phyloP scores from a whole-genome alignment of 1,140 invertebrate species.

The Parasteatoda tepidariorum region DNA sequence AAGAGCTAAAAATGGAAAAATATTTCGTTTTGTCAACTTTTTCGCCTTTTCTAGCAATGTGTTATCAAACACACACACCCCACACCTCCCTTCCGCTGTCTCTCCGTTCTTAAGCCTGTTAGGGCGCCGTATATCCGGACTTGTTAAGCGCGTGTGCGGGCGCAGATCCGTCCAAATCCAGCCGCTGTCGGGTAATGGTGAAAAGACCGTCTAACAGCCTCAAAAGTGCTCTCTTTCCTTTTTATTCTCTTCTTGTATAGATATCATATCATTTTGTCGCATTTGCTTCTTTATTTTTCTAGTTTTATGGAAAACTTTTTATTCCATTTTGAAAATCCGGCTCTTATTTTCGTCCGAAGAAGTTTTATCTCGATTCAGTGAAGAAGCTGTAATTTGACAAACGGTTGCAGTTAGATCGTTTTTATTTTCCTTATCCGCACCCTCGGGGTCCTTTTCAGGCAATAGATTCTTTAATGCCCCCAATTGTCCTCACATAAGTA shows the following conservation, averaged over 20 bases:
- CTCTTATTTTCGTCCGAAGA: not conserved
- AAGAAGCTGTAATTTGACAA: too few relatives aligned
- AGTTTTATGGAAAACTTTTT: not conserved
- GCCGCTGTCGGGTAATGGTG: conserved; percentile 51
- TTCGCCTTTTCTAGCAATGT: not conserved
- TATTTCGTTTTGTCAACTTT: conserved; percentile 21
- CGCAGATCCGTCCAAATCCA: conserved; percentile 48
- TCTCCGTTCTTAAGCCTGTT: conserved; percentile 49
- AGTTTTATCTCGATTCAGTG: too few relatives aligned
- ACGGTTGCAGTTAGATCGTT: too few relatives aligned
- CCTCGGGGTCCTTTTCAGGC: too few relatives aligned
- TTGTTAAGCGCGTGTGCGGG: conserved; percentile 46
- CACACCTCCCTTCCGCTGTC: conserved; percentile 20
- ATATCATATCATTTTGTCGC: not conserved
- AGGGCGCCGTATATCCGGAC: conserved; percentile 47
- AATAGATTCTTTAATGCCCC: too few relatives aligned
- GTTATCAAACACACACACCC: not conserved
- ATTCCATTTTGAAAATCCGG: not conserved
- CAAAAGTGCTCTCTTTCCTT: not conserved
- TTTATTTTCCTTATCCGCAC: too few relatives aligned
- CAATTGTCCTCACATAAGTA: too few relatives aligned
- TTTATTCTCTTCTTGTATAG: not conserved
- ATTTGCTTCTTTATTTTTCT: too few relatives aligned
- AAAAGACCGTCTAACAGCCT: conserved; percentile 47
- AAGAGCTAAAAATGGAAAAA: conserved; percentile 21